Conservation (phyloP, 2,797 vertebrate genomes). For the Pseudopleuronectes americanus region DNA sequence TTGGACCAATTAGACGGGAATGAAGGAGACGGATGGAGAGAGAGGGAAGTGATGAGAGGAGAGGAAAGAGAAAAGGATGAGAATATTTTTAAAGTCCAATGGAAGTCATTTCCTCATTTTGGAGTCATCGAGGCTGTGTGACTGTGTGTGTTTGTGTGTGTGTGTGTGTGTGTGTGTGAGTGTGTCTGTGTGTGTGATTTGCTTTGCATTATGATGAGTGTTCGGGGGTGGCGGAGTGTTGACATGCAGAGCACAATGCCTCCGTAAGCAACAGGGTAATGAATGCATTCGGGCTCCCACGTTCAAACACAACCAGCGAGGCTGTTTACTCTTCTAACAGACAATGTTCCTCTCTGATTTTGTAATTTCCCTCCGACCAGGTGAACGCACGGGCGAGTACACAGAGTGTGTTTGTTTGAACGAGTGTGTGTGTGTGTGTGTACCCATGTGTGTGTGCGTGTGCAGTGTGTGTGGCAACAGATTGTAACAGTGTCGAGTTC, state of each 20-base stretch:
- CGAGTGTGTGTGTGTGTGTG: neutral
- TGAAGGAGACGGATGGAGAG: slow-evolving; percentile 30
- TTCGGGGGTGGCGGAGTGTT: slow-evolving; percentile 71
- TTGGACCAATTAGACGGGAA: slow-evolving; percentile 66
- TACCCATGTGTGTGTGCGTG: neutral
- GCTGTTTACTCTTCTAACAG: slow-evolving; percentile 67
- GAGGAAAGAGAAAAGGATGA: slow-evolving; percentile 36
- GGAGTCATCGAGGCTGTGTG: slow-evolving; percentile 46
- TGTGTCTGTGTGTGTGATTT: slow-evolving; percentile 44
- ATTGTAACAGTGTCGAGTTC: slow-evolving; percentile 41
- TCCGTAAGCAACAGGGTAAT: slow-evolving; percentile 73
- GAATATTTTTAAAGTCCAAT: slow-evolving; percentile 61
- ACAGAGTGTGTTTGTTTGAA: neutral
- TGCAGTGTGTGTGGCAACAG: slow-evolving; percentile 13
- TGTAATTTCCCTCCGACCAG: slow-evolving; percentile 58
- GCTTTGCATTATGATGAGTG: slow-evolving; percentile 74
- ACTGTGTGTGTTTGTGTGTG: neutral
- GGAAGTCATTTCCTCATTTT: slow-evolving; percentile 60
- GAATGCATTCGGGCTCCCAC: slow-evolving; percentile 71
- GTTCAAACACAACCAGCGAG: slow-evolving; percentile 57
- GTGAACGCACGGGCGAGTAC: slow-evolving; percentile 31
- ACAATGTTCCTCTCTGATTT: slow-evolving; percentile 56
- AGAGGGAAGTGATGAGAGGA: slow-evolving; percentile 29
- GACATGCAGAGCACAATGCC: slow-evolving; percentile 75
- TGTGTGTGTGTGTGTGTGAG: slow-evolving; percentile 21